A percentile compares a stretch with the other conserved stretches of the same genome.
Conservation (phyloP, 1,140 invertebrate species). For the Sycophaga agraensis region DNA sequence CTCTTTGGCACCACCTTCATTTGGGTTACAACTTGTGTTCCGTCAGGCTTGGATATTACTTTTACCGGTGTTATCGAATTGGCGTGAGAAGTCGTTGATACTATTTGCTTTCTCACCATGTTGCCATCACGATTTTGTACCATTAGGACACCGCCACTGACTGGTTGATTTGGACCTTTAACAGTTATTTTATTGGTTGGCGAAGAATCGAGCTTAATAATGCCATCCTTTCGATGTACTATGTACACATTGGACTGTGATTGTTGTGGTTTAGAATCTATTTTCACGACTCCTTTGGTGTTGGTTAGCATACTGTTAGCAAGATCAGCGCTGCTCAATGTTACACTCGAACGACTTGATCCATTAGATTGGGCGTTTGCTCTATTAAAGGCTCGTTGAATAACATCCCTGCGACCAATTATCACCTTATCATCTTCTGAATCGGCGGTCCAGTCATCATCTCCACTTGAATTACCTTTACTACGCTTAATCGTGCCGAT, state of each 20-base stretch:
- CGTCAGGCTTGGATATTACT: conserved; percentile 53
- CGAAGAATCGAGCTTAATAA: conserved; percentile 67
- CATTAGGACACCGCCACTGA: conserved; percentile 46
- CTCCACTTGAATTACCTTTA: conserved; percentile 56
- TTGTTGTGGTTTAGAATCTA: conserved; percentile 60
- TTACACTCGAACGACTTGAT: conserved; percentile 39
- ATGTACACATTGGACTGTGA: conserved; percentile 61
- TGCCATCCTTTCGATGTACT: conserved; percentile 73
- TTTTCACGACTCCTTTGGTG: conserved; percentile 3
- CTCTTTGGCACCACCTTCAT: conserved; percentile 54
- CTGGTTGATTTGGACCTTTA: conserved; percentile 39
- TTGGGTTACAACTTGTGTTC: conserved; percentile 52
- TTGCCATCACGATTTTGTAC: conserved; percentile 50
- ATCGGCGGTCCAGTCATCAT: conserved; percentile 56
- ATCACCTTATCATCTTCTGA: conserved; percentile 51
- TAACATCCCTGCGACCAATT: conserved; percentile 49
- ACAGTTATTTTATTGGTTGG: conserved; percentile 58
- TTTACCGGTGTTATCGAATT: conserved; percentile 51
- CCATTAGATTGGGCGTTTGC: conserved; percentile 51
- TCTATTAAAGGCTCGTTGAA: conserved; percentile 52
- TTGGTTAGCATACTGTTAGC: conserved; percentile 31
- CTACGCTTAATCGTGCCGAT: conserved; percentile 54
- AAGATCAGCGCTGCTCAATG: conserved; percentile 41
- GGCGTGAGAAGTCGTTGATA: conserved; percentile 42
- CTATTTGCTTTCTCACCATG: conserved; percentile 50